Conservation (phyloP, 1,140 invertebrate species). For the Atta texana region DNA sequence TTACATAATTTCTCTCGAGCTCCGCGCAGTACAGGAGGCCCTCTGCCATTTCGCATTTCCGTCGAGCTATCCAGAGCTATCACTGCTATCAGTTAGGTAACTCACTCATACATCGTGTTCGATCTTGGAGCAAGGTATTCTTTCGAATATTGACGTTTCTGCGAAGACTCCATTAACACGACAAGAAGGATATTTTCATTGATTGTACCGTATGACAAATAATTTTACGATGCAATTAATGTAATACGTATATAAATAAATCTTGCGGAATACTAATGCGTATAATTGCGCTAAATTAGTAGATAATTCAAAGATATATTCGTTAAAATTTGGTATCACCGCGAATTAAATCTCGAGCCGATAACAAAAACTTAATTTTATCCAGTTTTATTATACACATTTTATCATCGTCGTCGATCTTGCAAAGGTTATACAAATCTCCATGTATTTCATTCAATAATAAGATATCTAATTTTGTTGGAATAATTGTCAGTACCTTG, state of each 20-base stretch:
- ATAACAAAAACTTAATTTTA: no score
- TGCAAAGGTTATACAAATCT: neutral
- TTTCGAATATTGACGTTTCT: conserved; percentile 20
- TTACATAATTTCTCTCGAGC: neutral
- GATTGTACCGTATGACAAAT: neutral
- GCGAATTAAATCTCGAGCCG: no score
- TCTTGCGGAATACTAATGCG: neutral
- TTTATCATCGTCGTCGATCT: neutral
- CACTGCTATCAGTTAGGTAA: conserved; percentile 59
- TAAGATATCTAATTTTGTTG: neutral
- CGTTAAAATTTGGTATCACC: neutral
- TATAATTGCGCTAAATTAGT: neutral
- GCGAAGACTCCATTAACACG: neutral
- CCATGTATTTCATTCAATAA: neutral
- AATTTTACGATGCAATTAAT: neutral
- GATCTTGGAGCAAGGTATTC: neutral
- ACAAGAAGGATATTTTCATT: neutral
- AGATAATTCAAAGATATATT: neutral
- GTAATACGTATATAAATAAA: neutral
- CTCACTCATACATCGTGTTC: neutral
- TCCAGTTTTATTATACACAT: neutral
- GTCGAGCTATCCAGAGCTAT: neutral
- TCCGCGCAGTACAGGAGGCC: neutral
- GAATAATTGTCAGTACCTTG: neutral
- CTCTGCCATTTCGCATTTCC: neutral